A percentile compares a stretch with the other conserved stretches of the same genome.
phyloP scores from a whole-genome alignment of 2,888 invertebrate species.

The Yponomeuta sedellus region DNA sequence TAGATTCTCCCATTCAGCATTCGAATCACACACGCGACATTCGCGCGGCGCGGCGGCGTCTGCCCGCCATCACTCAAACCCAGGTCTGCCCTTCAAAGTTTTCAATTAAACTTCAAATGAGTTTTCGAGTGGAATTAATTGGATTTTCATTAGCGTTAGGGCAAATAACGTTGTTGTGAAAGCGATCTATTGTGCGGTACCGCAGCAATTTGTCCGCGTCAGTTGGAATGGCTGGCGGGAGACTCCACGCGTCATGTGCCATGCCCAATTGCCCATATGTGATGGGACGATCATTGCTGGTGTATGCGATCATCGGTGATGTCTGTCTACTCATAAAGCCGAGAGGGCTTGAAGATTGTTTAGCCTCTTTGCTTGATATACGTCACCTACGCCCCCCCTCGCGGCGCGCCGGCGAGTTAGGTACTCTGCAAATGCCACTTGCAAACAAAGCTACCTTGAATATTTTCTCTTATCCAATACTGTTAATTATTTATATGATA shows the following conservation, averaged over 20 bases:
- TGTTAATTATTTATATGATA: too few relatives aligned
- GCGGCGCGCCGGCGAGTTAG: too few relatives aligned
- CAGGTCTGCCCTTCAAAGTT: conserved; percentile 58
- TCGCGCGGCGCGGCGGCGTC: background rate
- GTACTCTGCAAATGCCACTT: too few relatives aligned
- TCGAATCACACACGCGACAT: conserved; percentile 53
- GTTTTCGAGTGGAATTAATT: conserved; percentile 72
- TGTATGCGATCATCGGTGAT: too few relatives aligned
- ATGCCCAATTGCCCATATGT: conserved; percentile 16
- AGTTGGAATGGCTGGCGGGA: conserved; percentile 36
- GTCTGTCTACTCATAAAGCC: too few relatives aligned
- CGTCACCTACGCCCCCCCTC: too few relatives aligned
- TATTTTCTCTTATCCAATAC: too few relatives aligned
- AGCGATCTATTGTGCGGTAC: conserved; percentile 59
- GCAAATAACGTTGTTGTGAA: conserved; percentile 69
- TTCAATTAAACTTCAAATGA: conserved; percentile 76
- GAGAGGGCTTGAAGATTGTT: too few relatives aligned
- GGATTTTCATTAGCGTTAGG: conserved; percentile 73
- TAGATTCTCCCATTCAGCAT: conserved; percentile 51
- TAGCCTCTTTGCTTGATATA: too few relatives aligned
- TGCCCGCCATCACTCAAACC: conserved; percentile 49
- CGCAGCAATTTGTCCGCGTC: conserved; percentile 64
- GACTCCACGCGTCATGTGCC: conserved; percentile 43
- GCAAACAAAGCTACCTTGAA: too few relatives aligned
- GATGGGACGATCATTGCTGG: conserved; percentile 3